These are phyloP conservation scores for Leptinotarsa rubiginosa DNA, from an alignment of 2,888 invertebrate genomes.

Conservation along the genomic window DNA sequence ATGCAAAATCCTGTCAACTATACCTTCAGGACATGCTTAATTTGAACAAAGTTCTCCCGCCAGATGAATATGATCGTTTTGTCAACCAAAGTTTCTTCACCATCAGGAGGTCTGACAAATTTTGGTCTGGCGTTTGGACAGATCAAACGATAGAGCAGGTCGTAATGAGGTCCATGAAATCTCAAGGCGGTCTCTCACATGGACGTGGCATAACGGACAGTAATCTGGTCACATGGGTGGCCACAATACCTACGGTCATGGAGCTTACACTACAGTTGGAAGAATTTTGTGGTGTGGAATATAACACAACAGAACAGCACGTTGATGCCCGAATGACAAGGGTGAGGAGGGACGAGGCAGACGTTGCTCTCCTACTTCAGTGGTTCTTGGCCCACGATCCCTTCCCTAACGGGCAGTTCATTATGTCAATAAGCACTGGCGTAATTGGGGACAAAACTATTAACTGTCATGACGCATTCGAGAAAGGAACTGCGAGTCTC, in stretches of 20 bases:
- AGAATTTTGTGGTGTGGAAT: constrained; percentile 20
- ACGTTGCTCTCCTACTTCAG: constrained; percentile 6
- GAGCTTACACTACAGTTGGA: constrained; percentile 17
- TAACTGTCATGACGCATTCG: constrained; percentile 2
- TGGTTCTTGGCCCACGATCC: constrained; percentile 20
- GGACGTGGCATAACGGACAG: constrained; percentile 21
- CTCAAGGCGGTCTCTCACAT: constrained; percentile 18
- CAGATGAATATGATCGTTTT: constrained; percentile 31
- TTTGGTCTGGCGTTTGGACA: constrained; percentile 26
- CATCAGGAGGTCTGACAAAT: constrained; percentile 37
- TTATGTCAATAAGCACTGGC: constrained; percentile 25
- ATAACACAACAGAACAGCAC: constrained; percentile 23
- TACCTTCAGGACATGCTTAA: constrained; percentile 41
- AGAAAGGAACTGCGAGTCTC: neutral
- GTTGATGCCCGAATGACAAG: constrained; percentile 15
- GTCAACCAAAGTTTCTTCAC: constrained; percentile 34
- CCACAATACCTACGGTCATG: constrained; percentile 15
- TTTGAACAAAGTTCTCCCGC: constrained; percentile 31
- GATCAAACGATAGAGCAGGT: constrained; percentile 20
- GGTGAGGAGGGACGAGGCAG: constrained; percentile 14
- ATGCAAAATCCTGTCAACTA: constrained; percentile 35
- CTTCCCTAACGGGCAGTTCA: constrained; percentile 8
- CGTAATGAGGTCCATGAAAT: constrained; percentile 19
- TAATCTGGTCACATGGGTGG: constrained; percentile 18
- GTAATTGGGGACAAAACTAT: constrained; percentile 10